Conservation (phyloP, 2,888 invertebrate genomes). For the Herminia tarsipennalis region DNA sequence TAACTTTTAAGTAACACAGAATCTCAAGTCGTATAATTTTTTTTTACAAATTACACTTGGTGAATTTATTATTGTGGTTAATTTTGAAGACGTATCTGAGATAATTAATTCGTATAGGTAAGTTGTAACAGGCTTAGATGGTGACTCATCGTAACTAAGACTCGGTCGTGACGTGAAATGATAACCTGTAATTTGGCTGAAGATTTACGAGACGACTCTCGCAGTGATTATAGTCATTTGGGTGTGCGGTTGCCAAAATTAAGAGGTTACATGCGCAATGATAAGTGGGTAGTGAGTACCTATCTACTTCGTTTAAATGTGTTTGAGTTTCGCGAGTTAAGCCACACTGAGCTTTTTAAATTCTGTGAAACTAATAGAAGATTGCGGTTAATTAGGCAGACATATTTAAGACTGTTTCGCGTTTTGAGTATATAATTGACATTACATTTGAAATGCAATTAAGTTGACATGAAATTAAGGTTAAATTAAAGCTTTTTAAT, state of each 20-base stretch:
- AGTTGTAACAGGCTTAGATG: slow-evolving; percentile 23
- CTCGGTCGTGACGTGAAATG: slow-evolving; percentile 63
- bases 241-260: slow-evolving; percentile 71
- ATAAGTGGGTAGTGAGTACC: slow-evolving; percentile 54
- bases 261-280: slow-evolving; percentile 59
- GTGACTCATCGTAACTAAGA: slow-evolving; percentile 70
- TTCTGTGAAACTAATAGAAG: not conserved
- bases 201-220: slow-evolving; percentile 75
- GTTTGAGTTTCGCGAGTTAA: slow-evolving; percentile 26
- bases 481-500: not conserved
- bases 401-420: no score
- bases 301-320: slow-evolving; percentile 34
- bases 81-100: slow-evolving; percentile 20
- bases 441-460: no score
- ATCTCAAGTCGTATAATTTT: slow-evolving; percentile 14
- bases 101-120: slow-evolving; percentile 33
- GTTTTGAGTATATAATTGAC: no score
- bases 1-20: slow-evolving; percentile 15
- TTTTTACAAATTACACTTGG: slow-evolving; percentile 14
- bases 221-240: slow-evolving; percentile 75
- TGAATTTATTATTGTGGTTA: slow-evolving; percentile 26
- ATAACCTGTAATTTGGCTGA: slow-evolving; percentile 70
- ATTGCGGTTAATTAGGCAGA: not conserved
- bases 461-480: no score
- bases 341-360: slow-evolving; percentile 13